Evolutionary conservation across 2,888 invertebrate species (phyloP).

Genomic region (Pristionchus arcanus): DNA sequence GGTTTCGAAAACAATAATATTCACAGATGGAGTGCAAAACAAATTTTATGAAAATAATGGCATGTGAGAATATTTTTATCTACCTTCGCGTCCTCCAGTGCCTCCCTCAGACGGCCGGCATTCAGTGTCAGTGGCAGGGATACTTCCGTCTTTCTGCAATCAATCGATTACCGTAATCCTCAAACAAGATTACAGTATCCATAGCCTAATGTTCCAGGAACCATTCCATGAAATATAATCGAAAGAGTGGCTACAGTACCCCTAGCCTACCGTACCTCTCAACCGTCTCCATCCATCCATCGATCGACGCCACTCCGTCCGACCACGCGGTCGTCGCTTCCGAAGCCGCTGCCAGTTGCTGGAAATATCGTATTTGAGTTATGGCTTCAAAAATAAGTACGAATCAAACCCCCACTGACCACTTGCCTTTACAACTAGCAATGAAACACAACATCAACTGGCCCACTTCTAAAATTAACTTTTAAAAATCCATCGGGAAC

Average conservation of each 20-base stretch:
- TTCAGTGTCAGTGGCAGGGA: slow-evolving; percentile 10
- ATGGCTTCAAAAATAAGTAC: too few species aligned
- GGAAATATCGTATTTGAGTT: too few species aligned
- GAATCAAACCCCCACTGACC: too few species aligned
- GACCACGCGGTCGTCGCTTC: slow-evolving; percentile 60
- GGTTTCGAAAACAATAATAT: too few species aligned
- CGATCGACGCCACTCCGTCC: slow-evolving; percentile 85
- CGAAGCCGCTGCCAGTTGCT: slow-evolving; percentile 56
- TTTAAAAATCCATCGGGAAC: too few species aligned
- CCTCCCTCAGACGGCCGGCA: neutral
- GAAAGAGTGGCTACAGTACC: neutral
- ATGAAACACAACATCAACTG: neutral
- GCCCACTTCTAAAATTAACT: too few species aligned
- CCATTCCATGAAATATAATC: too few species aligned
- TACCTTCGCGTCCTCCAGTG: slow-evolving; percentile 44
- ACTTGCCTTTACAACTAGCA: neutral
- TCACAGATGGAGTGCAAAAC: too few species aligned
- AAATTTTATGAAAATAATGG: too few species aligned
- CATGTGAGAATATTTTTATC: too few species aligned
- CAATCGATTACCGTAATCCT: slow-evolving; percentile 1
- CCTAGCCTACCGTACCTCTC: slow-evolving; percentile 86
- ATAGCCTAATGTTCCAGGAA: neutral
- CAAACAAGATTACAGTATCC: too few species aligned
- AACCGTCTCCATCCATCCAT: slow-evolving; percentile 93
- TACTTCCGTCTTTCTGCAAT: neutral